Evolutionary conservation across 2,888 invertebrate genomes (phyloP).

Genomic region (Phengaris alcon): DNA sequence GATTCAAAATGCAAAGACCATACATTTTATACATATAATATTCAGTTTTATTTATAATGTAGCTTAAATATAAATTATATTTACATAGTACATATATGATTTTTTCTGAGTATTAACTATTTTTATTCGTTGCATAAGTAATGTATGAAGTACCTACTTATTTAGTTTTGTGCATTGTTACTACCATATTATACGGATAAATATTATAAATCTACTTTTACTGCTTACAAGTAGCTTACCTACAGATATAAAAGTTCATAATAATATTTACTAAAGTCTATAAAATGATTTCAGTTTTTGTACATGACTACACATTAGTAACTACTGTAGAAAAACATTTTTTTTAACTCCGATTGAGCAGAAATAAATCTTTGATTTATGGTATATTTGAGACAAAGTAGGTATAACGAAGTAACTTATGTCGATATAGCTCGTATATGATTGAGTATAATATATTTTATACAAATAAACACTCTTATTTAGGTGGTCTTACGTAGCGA

Average conservation of each 20-base stretch:
- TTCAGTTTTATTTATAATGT: constrained; percentile 26
- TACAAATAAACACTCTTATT: constrained; percentile 24
- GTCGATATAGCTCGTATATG: constrained; percentile 13
- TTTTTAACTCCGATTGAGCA: constrained; percentile 6
- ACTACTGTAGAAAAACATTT: neutral
- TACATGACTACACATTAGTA: constrained; percentile 18
- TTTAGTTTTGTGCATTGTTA: constrained; percentile 10
- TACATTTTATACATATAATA: constrained; percentile 24
- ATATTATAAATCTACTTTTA: constrained; percentile 7
- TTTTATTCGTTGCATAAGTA: constrained; percentile 19
- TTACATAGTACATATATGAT: constrained; percentile 52
- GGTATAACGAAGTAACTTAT: constrained; percentile 1
- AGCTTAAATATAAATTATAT: constrained; percentile 51
- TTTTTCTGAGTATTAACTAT: constrained; percentile 51
- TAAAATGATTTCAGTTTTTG: neutral
- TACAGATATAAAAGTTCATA: constrained; percentile 2
- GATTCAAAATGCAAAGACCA: constrained; percentile 27
- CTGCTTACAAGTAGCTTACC: neutral
- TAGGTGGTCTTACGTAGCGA: neutral
- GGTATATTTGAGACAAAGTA: constrained; percentile 21
- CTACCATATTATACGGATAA: constrained; percentile 12
- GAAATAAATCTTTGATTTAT: neutral
- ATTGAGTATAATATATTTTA: constrained; percentile 22
- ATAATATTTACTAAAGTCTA: neutral
- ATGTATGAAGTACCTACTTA: neutral